Percentiles rank a stretch among this genome's conserved stretches.
These are phyloP conservation scores for Chaetophractus vellerosus DNA, from an alignment of 2,797 vertebrate species.

Conservation along the genomic window DNA sequence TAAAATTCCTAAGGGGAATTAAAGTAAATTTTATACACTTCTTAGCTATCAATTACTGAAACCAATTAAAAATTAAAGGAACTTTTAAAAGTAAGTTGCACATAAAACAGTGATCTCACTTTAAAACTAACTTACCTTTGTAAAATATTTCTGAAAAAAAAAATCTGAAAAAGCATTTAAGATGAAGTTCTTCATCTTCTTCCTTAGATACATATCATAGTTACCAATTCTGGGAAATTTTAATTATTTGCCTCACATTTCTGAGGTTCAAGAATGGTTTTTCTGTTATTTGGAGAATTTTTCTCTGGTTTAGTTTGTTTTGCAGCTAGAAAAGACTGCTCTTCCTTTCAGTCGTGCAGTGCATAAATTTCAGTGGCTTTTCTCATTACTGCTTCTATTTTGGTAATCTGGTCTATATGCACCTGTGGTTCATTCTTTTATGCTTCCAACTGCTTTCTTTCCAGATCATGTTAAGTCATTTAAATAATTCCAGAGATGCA, in stretches of 20 bases:
- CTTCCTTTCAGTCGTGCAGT: background rate
- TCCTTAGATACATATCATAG: background rate
- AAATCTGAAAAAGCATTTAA: background rate
- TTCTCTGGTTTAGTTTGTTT: background rate
- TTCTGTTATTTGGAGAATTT: background rate
- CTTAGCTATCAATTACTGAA: background rate
- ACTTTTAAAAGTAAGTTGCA: background rate
- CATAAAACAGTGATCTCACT: background rate
- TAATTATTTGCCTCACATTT: background rate
- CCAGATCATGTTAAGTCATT: background rate
- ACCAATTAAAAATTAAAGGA: background rate
- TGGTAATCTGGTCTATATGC: background rate
- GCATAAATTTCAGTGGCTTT: background rate
- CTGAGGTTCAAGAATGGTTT: background rate
- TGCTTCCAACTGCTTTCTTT: background rate
- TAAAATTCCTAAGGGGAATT: background rate
- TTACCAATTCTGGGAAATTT: background rate
- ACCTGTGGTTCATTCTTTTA: background rate
- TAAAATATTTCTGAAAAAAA: background rate
- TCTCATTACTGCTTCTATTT: background rate
- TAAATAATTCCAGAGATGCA: background rate
- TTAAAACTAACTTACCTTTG: background rate
- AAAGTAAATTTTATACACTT: background rate
- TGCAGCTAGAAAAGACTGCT: background rate
- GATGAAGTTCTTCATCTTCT: background rate